Base-by-base conservation (phyloP, 1,140 invertebrate species). In the Ganaspis sp. region DNA sequence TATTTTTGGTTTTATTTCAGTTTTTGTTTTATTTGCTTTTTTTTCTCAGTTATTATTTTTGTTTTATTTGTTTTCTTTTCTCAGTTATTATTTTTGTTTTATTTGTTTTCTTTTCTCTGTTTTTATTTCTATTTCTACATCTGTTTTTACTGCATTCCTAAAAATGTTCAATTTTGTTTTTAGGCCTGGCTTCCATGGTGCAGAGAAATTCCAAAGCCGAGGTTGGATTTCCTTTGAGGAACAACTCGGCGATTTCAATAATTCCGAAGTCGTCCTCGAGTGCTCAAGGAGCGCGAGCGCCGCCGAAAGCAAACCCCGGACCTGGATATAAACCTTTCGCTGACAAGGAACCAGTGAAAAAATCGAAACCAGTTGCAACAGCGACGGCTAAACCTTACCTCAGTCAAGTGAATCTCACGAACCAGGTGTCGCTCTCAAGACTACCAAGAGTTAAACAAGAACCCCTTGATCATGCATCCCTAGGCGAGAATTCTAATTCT, bases 231-330 rank as follows among this genome's bases (percentile, higher is more conserved):
- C 92, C 94, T 0, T 89, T 95, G 40, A 94, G 94, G 83, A 94
- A 93, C 81, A 94, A 94, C 81, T 93, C 94, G 9, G 93, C 94
- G 2, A 93, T 95, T 38, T 94, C 94, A 26, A 94, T 94, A 29
- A 93, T 93, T 76, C 94, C 94, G 21, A 94, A 94, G 86, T 84
- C 87, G 40, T 83, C 89, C 58, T 84, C 88, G 72, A 76, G 89
- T 83, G 70, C 92, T 76, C 81, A 89, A 83, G 69, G 77, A 75
- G 69, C 84, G 76, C 81, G 91, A 81, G 83, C 89, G 73, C 17
- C 85, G 21, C 81, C 88, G 84, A 82, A 88, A 82, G 74, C 90
- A 75, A 72, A 86, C 75, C 71, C 78, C 81, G 83, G 85, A 76
- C 75, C 90, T 80, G 77, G 78, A 83, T 91, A 87, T 81, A 89